These are phyloP conservation scores for Drosophila virilis DNA, from an alignment of 1,140 invertebrate species.

Conservation along the genomic window DNA sequence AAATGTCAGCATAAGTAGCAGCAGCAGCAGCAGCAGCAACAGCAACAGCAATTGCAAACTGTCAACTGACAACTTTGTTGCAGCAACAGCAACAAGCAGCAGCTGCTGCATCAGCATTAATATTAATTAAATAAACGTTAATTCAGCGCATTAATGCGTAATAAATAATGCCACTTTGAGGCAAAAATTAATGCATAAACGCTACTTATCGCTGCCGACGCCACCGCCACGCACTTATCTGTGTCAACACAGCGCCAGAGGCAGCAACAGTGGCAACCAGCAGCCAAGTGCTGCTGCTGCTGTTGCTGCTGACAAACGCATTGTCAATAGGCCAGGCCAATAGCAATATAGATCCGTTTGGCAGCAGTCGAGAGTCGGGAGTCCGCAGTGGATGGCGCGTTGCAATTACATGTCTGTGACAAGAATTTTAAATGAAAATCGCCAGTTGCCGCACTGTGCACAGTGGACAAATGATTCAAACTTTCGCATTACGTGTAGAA, in stretches of 20 bases:
- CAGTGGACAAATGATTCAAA: slow-evolving; percentile 81
- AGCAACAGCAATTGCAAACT: slow-evolving; percentile 33
- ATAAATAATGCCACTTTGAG: slow-evolving; percentile 81
- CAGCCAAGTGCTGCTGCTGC: slow-evolving; percentile 6
- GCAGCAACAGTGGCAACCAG: slow-evolving; percentile 31
- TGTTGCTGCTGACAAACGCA: slow-evolving; percentile 66
- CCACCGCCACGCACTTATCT: slow-evolving; percentile 76
- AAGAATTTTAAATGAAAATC: slow-evolving; percentile 83
- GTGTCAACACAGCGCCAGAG: slow-evolving; percentile 76
- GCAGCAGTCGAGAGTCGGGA: slow-evolving; percentile 33
- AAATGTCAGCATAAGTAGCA: slow-evolving; percentile 35
- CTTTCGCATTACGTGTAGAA: slow-evolving; percentile 82
- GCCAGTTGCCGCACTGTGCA: slow-evolving; percentile 54
- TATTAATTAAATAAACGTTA: slow-evolving; percentile 84
- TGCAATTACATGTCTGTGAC: slow-evolving; percentile 82
- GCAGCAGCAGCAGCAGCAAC: slow-evolving; percentile 10
- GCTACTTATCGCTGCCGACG: slow-evolving; percentile 75
- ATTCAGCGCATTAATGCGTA: slow-evolving; percentile 82
- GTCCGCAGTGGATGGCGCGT: slow-evolving; percentile 44
- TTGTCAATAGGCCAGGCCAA: slow-evolving; percentile 67
- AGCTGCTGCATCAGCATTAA: slow-evolving; percentile 65
- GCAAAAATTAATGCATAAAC: slow-evolving; percentile 82
- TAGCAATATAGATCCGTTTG: slow-evolving; percentile 69
- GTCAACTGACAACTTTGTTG: slow-evolving; percentile 42
- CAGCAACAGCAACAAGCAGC: slow-evolving; percentile 21